A percentile compares a stretch with the other conserved stretches of the same genome.
These are phyloP conservation scores for Melangyna quadrimaculata DNA, from an alignment of 2,888 invertebrate genomes.

Conservation along the genomic window DNA sequence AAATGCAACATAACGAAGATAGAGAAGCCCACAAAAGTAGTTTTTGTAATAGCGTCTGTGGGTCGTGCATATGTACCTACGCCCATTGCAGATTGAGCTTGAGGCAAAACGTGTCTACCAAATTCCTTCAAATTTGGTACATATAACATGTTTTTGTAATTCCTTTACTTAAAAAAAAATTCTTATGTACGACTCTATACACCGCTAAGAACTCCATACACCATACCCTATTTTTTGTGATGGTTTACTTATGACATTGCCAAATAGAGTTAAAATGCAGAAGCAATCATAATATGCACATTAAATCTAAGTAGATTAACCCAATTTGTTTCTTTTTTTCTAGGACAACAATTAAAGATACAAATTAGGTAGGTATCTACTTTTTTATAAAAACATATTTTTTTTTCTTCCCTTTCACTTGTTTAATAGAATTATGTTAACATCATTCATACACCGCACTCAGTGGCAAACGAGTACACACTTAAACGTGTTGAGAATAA, in stretches of 20 bases:
- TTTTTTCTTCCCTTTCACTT: background rate
- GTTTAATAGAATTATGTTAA: conserved; percentile 18
- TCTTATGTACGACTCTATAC: no score
- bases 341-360: background rate
- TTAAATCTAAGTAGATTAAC: conserved; percentile 23
- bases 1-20: no score
- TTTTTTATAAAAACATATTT: background rate
- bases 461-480: conserved; percentile 5
- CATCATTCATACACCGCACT: conserved; percentile 1
- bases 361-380: background rate
- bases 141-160: no score
- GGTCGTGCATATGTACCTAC: no score
- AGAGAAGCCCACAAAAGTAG: no score
- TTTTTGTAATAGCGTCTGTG: no score
- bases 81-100: no score
- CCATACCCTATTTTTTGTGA: background rate
- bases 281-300: conserved; percentile 17
- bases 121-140: no score
- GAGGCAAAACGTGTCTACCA: no score
- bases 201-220: background rate
- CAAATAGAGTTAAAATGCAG: background rate
- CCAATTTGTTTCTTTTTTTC: conserved; percentile 18
- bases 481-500: conserved; percentile 8
- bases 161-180: no score
- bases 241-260: background rate